Evolutionary conservation across 2,888 invertebrate genomes (phyloP), one percentile per base, ranked within the genome.

Genomic region (Pristionchus arcanus): DNA sequence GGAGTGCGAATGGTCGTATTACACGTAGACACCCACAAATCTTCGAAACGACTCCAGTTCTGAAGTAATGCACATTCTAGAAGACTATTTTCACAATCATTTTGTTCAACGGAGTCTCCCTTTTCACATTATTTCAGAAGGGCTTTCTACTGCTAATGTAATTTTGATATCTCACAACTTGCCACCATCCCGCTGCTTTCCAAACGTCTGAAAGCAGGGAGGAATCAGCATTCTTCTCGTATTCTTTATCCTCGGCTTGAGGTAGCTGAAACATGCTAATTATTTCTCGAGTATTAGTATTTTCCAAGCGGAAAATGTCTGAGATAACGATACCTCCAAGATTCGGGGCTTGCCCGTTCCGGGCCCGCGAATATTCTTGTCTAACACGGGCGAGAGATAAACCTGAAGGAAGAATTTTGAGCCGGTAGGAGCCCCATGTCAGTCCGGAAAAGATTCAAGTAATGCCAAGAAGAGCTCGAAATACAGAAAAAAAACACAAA

Each of bases 161-260:
- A n/a, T n/a, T n/a, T 42, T 42, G 42, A 49, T n/a, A 21, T 25
- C 71, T 74, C 31, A 74, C 71, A 31, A 74, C 71, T 21, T 37
- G 31, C 71, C 71, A 74, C 71, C 71, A 74, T 74, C 71, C 71
- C 4, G 71, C 71, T 19, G 71, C 71, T 34, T 34, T 34, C 71
- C 71, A 74, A 0, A 74, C 31, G 19, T 74, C 71, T 2, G 19
- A 19, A 25, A 74, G 34, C 15, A 37, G 19, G 1, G 71, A 19
- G 16, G 71, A 74, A 74, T 74, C 71, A 2, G 34, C 71, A 13
- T 19, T 74, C 71, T 74, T 74, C 34, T 74, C 71, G 37, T 74
- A 74, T 21, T 74, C 71, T 19, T 25, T 28, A 31, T 74, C 37
- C 71, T 74, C 71, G 13, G 71, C 71, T 37, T 74, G 71, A 19